phyloP scores from a whole-genome alignment of 2,888 invertebrate genomes.

The Ommatoiulus sabulosus region DNA sequence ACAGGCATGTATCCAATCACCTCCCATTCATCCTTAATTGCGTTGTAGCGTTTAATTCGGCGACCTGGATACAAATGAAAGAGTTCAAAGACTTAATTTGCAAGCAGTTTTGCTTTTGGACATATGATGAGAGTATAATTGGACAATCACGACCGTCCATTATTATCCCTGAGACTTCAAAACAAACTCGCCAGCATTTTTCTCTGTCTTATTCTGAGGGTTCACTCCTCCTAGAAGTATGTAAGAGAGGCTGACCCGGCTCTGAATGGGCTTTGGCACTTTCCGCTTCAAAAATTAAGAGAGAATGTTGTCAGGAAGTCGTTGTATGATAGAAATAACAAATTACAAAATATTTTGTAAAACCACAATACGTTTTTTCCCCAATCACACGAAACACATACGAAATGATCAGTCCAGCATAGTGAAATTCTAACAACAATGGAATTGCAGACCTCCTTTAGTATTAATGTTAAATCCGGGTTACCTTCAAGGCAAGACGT shows the following conservation, averaged over 20 bases:
- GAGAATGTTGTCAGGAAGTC: background rate
- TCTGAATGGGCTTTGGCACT: slow-evolving; percentile 37
- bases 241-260: slow-evolving; percentile 42
- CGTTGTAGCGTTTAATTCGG: background rate
- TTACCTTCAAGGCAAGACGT: background rate
- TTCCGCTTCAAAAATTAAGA: background rate
- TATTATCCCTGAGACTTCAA: no score
- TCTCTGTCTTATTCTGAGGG: background rate
- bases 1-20: slow-evolving; percentile 35
- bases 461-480: no score
- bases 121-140: no score
- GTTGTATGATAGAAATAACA: background rate
- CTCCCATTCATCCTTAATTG: slow-evolving; percentile 26
- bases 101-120: no score
- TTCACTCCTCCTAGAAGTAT: slow-evolving; percentile 42
- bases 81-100: background rate
- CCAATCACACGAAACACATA: no score
- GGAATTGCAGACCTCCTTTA: no score
- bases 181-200: background rate
- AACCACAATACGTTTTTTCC: no score
- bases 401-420: no score
- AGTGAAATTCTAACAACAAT: no score
- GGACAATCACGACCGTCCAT: no score
- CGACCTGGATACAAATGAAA: background rate
- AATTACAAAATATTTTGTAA: background rate